phyloP scores from a whole-genome alignment of 2,113 vertebrate species.

The Sphaerodactylus townsendi region DNA sequence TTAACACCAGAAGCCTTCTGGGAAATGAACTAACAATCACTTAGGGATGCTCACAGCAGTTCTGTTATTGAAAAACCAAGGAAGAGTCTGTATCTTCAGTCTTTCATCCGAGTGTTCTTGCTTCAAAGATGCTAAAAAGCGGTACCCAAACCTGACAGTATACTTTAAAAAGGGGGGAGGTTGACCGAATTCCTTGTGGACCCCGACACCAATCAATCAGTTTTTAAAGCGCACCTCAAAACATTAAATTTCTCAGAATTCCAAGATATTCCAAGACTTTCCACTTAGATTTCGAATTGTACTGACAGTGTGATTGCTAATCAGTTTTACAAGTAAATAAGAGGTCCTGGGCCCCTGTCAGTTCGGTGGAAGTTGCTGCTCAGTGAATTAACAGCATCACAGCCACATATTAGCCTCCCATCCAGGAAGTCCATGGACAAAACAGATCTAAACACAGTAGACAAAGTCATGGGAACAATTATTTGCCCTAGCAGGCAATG shows the following conservation, averaged over 20 bases:
- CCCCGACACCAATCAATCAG: background rate
- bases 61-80: background rate
- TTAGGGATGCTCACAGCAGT: background rate
- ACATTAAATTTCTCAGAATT: background rate
- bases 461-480: background rate
- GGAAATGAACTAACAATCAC: background rate
- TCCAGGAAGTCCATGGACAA: background rate
- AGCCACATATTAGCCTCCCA: background rate
- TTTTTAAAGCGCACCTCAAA: background rate
- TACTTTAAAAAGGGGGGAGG: background rate
- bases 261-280: background rate
- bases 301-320: background rate
- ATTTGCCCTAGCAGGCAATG: background rate
- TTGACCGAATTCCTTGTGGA: background rate
- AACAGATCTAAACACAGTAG: background rate
- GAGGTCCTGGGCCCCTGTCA: background rate
- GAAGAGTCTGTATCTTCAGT: accelerated
- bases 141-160: background rate
- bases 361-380: background rate
- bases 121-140: background rate
- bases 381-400: background rate
- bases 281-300: background rate
- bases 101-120: accelerated
- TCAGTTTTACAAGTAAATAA: background rate
- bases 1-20: background rate